Conservation (phyloP, 1,140 invertebrate genomes). For the Ceratina japonica region DNA sequence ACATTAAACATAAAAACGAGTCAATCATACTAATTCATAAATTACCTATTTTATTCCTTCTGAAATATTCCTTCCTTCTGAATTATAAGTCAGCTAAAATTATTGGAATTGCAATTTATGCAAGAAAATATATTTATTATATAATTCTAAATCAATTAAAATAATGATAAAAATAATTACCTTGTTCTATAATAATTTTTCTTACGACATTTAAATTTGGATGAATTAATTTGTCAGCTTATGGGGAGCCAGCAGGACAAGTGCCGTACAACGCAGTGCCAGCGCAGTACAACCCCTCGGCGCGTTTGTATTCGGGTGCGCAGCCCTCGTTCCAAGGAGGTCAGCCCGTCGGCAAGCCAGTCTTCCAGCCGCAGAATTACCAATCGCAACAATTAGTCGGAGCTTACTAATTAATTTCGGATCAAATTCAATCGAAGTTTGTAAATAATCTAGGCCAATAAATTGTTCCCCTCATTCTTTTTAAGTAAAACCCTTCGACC, state of each 20-base stretch:
- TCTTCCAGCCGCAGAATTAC: slow-evolving; percentile 72
- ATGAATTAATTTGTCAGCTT: slow-evolving; percentile 54
- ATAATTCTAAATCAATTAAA: too few relatives aligned
- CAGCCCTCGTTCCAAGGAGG: slow-evolving; percentile 53
- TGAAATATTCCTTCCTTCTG: too few relatives aligned
- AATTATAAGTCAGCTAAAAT: too few relatives aligned
- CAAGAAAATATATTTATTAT: too few relatives aligned
- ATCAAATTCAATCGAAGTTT: slow-evolving; percentile 40
- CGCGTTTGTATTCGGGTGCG: slow-evolving; percentile 59
- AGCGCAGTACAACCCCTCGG: slow-evolving; percentile 60
- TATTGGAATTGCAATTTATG: too few relatives aligned
- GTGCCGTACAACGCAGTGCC: slow-evolving; percentile 66
- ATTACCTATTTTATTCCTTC: too few relatives aligned
- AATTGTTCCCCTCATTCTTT: slow-evolving; percentile 70
- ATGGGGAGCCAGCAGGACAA: slow-evolving; percentile 62
- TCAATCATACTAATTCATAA: neutral
- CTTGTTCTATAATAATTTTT: too few relatives aligned
- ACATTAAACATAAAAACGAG: too few relatives aligned
- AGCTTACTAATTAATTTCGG: slow-evolving; percentile 48
- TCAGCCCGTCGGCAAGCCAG: slow-evolving; percentile 50
- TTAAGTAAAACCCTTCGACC: neutral
- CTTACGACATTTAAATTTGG: neutral
- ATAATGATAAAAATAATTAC: too few relatives aligned
- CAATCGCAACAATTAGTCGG: slow-evolving; percentile 71
- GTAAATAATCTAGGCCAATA: slow-evolving; percentile 79